A percentile compares a stretch with the other conserved stretches of the same genome.
These are phyloP conservation scores for Andrena flavipes DNA, from an alignment of 2,888 invertebrate species.

Conservation along the genomic window DNA sequence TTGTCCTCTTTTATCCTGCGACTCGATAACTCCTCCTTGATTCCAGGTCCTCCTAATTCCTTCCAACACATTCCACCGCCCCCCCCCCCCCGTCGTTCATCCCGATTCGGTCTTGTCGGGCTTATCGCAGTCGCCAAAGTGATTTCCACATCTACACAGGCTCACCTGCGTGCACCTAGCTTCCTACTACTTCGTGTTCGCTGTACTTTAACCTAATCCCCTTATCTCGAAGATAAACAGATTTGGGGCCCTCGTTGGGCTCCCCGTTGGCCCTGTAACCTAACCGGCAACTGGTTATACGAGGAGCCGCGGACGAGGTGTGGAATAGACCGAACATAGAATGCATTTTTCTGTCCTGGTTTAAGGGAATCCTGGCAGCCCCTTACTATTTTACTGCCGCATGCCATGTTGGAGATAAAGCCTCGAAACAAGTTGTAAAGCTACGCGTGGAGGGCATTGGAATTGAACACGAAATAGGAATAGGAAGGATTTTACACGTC, in stretches of 20 bases:
- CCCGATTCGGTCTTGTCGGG: not conserved
- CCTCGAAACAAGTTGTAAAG: too few species aligned
- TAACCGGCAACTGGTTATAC: slow-evolving; percentile 48
- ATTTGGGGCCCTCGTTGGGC: slow-evolving; percentile 39
- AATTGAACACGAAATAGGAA: too few species aligned
- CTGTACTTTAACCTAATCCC: slow-evolving; percentile 43
- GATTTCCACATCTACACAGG: slow-evolving; percentile 47
- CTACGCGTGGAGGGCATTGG: too few species aligned
- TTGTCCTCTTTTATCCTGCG: not conserved
- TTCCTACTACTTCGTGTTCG: slow-evolving; percentile 31
- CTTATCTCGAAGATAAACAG: slow-evolving; percentile 65
- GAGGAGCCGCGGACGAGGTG: slow-evolving; percentile 17
- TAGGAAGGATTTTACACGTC: too few species aligned
- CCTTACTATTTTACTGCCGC: slow-evolving; percentile 15
- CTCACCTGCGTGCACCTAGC: slow-evolving; percentile 25
- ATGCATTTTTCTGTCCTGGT: too few species aligned
- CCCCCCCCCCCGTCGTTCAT: slow-evolving; percentile 13
- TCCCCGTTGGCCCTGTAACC: slow-evolving; percentile 15
- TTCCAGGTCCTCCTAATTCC: not conserved
- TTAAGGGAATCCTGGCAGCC: slow-evolving; percentile 26
- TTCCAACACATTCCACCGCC: not conserved
- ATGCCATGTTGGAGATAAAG: too few species aligned
- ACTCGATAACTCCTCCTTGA: too few species aligned
- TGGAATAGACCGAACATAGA: too few species aligned
- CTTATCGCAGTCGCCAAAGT: slow-evolving; percentile 29